These are phyloP conservation scores for Ditylenchus dipsaci DNA, from an alignment of 1,140 invertebrate species.

Conservation along the genomic window DNA sequence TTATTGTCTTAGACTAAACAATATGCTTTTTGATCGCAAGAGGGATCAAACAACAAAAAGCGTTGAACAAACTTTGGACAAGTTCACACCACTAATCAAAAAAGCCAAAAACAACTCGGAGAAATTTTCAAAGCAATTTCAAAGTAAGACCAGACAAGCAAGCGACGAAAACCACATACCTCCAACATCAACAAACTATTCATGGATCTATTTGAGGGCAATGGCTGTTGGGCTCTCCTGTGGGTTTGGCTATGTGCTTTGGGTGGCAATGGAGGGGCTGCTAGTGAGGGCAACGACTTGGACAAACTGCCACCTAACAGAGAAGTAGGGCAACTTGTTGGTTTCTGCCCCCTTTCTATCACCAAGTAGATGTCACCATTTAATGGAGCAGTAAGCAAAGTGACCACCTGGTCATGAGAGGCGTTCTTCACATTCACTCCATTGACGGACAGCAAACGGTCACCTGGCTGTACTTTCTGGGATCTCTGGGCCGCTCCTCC, in stretches of 20 bases:
- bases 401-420: constrained; percentile 89
- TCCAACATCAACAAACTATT: too few relatives aligned
- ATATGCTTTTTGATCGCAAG: too few relatives aligned
- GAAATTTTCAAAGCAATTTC: too few relatives aligned
- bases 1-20: too few relatives aligned
- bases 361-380: constrained; percentile 88
- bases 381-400: constrained; percentile 79
- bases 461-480: constrained; percentile 84
- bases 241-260: neutral
- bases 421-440: constrained; percentile 75
- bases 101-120: too few relatives aligned
- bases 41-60: too few relatives aligned
- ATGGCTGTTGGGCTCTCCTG: constrained; percentile 62
- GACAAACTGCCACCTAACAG: neutral
- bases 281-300: neutral
- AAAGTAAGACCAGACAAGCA: too few relatives aligned
- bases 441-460: constrained; percentile 88
- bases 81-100: too few relatives aligned
- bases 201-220: too few relatives aligned
- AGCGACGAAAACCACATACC: too few relatives aligned
- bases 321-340: constrained; percentile 3
- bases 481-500: constrained; percentile 82
- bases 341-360: constrained; percentile 72
- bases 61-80: too few relatives aligned
- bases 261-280: neutral